These are phyloP conservation scores for Pterocles burchelli DNA, from an alignment of 2,113 vertebrate species.

Conservation along the genomic window DNA sequence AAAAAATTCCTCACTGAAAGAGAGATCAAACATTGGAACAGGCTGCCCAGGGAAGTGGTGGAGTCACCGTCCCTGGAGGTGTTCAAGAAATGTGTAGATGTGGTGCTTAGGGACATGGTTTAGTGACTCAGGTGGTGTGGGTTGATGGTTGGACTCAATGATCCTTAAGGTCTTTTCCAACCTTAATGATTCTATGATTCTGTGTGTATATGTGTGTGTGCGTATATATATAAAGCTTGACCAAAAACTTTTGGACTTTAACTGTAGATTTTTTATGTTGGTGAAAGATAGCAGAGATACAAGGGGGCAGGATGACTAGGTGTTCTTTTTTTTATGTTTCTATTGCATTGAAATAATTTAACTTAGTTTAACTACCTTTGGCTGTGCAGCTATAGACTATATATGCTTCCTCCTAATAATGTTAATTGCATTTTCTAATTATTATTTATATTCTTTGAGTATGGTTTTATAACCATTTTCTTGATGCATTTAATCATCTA, in stretches of 20 bases:
- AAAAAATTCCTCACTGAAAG: too few species aligned
- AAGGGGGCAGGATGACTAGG: neutral
- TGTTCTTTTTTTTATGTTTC: neutral
- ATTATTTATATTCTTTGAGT: neutral
- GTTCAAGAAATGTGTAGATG: too few species aligned
- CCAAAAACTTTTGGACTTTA: neutral
- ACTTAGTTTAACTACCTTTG: neutral
- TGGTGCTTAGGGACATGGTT: too few species aligned
- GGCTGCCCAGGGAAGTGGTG: too few species aligned
- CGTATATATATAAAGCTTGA: neutral
- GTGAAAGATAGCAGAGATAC: neutral
- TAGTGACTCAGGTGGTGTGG: too few species aligned
- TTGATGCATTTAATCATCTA: neutral
- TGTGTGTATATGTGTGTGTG: too few species aligned
- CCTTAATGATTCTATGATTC: too few species aligned
- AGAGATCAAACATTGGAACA: too few species aligned
- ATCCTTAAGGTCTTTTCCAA: too few species aligned
- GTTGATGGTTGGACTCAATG: too few species aligned
- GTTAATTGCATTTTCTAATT: neutral
- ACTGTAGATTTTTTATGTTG: neutral
- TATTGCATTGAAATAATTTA: neutral
- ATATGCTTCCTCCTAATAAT: neutral
- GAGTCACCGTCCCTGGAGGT: too few species aligned
- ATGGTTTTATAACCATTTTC: neutral
- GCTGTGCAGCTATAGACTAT: neutral